Percentiles rank a stretch among this genome's conserved stretches.
These are phyloP conservation scores for Coracopsis vasa DNA, from an alignment of 2,113 vertebrate species.

Conservation along the genomic window DNA sequence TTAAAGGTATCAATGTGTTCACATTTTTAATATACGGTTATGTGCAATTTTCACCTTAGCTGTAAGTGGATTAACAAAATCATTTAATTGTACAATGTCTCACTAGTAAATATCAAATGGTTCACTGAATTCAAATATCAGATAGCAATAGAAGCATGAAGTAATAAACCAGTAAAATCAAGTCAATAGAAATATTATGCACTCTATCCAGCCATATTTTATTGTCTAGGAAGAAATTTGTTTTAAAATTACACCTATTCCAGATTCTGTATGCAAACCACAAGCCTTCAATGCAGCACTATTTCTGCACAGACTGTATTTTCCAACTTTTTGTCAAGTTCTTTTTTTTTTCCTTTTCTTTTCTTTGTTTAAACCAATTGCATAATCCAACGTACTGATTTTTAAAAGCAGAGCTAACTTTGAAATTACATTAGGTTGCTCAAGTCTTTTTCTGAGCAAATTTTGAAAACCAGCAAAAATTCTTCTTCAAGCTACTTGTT, in stretches of 20 bases:
- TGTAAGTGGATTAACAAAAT: neutral
- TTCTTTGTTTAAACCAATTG: neutral
- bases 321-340: neutral
- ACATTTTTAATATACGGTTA: neutral
- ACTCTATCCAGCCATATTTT: neutral
- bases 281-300: neutral
- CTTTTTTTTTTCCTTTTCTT: neutral
- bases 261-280: neutral
- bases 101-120: neutral
- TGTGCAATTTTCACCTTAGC: neutral
- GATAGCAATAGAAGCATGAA: neutral
- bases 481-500: neutral
- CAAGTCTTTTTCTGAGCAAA: neutral
- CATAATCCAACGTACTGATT: neutral
- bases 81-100: neutral
- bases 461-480: neutral
- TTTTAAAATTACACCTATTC: neutral
- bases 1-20: neutral
- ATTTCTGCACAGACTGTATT: neutral
- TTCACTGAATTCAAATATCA: neutral
- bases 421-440: neutral
- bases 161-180: neutral
- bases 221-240: neutral
- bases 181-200: neutral
- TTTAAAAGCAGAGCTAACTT: neutral